These are phyloP conservation scores for Brachyhypopomus occidentalis DNA, from an alignment of 2,113 vertebrate genomes.

Conservation along the genomic window DNA sequence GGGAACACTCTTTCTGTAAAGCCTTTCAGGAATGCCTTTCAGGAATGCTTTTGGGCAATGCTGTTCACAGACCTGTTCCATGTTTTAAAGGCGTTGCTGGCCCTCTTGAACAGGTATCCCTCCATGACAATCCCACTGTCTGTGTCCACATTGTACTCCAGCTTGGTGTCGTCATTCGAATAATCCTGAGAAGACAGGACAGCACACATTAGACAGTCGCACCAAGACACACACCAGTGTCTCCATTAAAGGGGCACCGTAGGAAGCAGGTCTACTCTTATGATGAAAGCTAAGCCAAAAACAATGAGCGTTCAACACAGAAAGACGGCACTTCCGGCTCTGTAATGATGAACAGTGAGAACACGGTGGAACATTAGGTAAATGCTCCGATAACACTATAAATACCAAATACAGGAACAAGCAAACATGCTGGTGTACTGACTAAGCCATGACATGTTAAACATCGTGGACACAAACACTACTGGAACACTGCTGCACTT, in stretches of 20 bases:
- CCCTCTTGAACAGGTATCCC: conserved; percentile 97
- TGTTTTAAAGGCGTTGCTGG: conserved; percentile 99
- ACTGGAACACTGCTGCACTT: too few species aligned
- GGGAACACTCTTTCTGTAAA: too few species aligned
- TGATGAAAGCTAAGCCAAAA: neutral
- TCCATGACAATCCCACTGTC: conserved; percentile 97
- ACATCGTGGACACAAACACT: too few species aligned
- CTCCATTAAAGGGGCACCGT: neutral
- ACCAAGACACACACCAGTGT: neutral
- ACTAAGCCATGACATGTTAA: too few species aligned
- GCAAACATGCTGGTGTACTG: too few species aligned
- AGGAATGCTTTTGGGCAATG: too few species aligned
- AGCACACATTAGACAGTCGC: neutral
- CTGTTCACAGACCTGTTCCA: conserved; percentile 88
- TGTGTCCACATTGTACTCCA: conserved; percentile 94
- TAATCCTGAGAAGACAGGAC: conserved; percentile 82
- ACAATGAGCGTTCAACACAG: neutral
- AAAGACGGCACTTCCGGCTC: neutral
- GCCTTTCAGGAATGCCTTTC: too few species aligned
- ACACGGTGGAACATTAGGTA: too few species aligned
- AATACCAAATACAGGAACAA: too few species aligned
- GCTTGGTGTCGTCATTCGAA: conserved; percentile 91
- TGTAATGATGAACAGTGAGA: too few species aligned
- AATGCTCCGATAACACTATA: too few species aligned
- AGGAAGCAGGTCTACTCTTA: neutral